A percentile compares a stretch with the other conserved stretches of the same genome.
Evolutionary conservation across 1,140 invertebrate genomes (phyloP).

Genomic region (Drosophila tani): DNA sequence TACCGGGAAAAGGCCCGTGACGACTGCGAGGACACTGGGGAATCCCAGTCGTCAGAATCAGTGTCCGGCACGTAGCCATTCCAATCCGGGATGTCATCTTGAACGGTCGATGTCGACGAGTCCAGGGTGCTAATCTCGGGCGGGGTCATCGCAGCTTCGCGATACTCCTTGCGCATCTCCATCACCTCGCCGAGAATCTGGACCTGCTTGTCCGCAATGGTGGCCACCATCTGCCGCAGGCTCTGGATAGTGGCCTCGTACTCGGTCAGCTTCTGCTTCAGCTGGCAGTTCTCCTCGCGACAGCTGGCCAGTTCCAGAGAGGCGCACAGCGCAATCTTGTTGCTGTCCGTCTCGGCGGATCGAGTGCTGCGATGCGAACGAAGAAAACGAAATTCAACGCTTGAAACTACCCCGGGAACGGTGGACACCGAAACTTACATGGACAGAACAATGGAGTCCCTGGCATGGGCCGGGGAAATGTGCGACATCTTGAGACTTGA

Average conservation of each 20-base stretch:
- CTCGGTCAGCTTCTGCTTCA: constrained; percentile 59
- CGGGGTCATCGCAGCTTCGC: too few species aligned
- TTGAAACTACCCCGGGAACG: not conserved
- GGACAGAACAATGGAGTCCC: constrained; percentile 2
- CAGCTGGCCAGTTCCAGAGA: constrained; percentile 55
- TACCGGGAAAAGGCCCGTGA: not conserved
- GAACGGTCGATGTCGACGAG: not conserved
- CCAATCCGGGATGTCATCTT: not conserved
- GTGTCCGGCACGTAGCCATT: constrained; percentile 4
- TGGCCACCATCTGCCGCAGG: constrained; percentile 54
- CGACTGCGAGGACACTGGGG: not conserved
- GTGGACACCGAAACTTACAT: constrained; percentile 37
- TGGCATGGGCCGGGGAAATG: constrained; percentile 17
- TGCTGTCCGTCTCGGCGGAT: constrained; percentile 50
- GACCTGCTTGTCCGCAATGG: constrained; percentile 62
- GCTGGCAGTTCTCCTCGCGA: constrained; percentile 63
- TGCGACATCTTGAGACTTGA: constrained; percentile 59
- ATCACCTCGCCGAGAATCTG: constrained; percentile 50
- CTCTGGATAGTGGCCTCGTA: constrained; percentile 54
- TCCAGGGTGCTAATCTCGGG: not conserved
- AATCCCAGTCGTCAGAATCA: constrained; percentile 8
- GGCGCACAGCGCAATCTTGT: constrained; percentile 49
- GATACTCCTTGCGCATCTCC: constrained; percentile 45
- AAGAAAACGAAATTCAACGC: not conserved
- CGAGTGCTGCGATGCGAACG: constrained; percentile 6